Conservation (phyloP, 2,797 vertebrate species). For the Fistularia commersonii region DNA sequence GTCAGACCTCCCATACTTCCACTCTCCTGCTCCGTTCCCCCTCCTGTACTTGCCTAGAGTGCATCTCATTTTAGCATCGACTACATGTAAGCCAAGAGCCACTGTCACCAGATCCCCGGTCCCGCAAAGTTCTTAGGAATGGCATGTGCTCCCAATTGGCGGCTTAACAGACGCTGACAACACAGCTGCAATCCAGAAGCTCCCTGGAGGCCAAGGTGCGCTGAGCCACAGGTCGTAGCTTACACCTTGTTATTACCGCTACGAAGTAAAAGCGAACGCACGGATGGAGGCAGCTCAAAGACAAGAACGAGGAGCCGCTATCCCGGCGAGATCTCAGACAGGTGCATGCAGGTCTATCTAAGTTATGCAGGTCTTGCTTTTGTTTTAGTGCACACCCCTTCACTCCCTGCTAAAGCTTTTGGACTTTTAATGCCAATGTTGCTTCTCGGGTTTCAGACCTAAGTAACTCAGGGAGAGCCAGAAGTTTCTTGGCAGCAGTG, state of each 20-base stretch:
- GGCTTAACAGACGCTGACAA: slow-evolving; percentile 49
- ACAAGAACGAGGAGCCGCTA: not conserved
- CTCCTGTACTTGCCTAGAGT: slow-evolving; percentile 29
- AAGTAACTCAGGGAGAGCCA: slow-evolving; percentile 32
- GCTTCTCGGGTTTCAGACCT: slow-evolving; percentile 52
- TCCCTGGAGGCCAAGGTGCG: slow-evolving; percentile 33
- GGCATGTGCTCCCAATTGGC: slow-evolving; percentile 68
- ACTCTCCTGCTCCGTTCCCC: slow-evolving; percentile 2
- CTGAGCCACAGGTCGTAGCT: slow-evolving; percentile 28
- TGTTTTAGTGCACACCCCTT: slow-evolving; percentile 2
- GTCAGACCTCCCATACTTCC: slow-evolving; percentile 21
- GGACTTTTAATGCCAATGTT: slow-evolving; percentile 42
- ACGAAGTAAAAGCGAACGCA: not conserved
- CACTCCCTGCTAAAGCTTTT: slow-evolving; percentile 8
- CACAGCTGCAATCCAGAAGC: slow-evolving; percentile 49
- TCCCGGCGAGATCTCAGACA: not conserved
- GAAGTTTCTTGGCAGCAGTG: slow-evolving; percentile 35
- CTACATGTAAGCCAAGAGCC: slow-evolving; percentile 67
- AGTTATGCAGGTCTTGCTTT: slow-evolving; percentile 4
- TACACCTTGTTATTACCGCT: slow-evolving; percentile 18
- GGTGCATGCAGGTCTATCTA: slow-evolving; percentile 16
- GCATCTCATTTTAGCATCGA: slow-evolving; percentile 70
- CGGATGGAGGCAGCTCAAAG: slow-evolving; percentile 1
- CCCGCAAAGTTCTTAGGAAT: slow-evolving; percentile 57
- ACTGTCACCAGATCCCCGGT: slow-evolving; percentile 70